Percentiles rank a stretch among this genome's conserved stretches.
Evolutionary conservation across 1,140 invertebrate genomes (phyloP).

Genomic region (Pomacea maculata): DNA sequence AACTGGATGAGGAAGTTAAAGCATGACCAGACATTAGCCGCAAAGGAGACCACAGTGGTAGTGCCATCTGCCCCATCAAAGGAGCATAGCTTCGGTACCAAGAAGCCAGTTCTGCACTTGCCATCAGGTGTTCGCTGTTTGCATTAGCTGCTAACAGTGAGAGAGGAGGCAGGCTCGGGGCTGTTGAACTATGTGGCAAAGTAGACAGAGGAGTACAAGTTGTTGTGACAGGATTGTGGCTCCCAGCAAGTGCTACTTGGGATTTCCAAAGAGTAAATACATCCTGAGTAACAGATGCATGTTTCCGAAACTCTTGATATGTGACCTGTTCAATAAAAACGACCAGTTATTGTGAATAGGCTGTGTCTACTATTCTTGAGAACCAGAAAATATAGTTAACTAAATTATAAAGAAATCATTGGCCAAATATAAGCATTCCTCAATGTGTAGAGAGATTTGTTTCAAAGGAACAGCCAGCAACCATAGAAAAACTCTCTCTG

Average conservation of each 20-base stretch:
- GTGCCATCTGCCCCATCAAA: conserved; percentile 10
- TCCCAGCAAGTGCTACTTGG: conserved; percentile 7
- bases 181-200: neutral
- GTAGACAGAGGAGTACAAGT: neutral
- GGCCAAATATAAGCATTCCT: too few relatives aligned
- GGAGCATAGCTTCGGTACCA: conserved; percentile 18
- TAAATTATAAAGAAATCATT: too few relatives aligned
- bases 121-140: neutral
- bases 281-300: conserved; percentile 23
- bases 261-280: conserved; percentile 25
- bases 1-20: neutral
- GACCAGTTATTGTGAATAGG: neutral
- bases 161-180: conserved; percentile 14
- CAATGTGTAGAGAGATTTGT: too few relatives aligned
- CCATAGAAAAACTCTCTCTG: too few relatives aligned
- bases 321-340: conserved; percentile 5
- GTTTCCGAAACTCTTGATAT: conserved; percentile 22
- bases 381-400: too few relatives aligned
- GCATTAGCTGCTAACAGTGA: conserved; percentile 5
- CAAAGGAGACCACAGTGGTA: conserved; percentile 16
- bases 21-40: conserved; percentile 9
- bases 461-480: too few relatives aligned
- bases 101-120: conserved; percentile 3
- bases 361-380: neutral
- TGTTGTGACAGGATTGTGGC: neutral